These are phyloP conservation scores for Hesperophylax magnus DNA, from an alignment of 1,140 invertebrate genomes.

Conservation along the genomic window DNA sequence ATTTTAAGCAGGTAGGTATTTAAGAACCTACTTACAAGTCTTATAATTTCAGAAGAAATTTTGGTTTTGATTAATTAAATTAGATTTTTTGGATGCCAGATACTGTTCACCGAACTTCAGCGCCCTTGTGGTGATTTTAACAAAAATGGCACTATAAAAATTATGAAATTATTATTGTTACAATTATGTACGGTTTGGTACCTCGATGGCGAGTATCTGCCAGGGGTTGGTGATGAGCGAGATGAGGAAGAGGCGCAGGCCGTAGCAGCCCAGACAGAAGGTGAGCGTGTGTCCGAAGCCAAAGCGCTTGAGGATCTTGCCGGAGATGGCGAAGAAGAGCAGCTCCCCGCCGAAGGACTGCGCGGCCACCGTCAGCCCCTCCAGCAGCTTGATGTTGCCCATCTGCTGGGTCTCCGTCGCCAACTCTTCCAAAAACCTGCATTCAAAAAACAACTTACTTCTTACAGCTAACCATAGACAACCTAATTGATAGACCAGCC, in stretches of 20 bases:
- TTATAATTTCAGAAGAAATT: too few species aligned
- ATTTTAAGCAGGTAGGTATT: too few species aligned
- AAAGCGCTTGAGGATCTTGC: constrained; percentile 79
- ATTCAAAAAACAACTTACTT: background rate
- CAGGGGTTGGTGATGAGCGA: constrained; percentile 80
- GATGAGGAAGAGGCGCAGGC: constrained; percentile 76
- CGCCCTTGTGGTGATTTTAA: too few species aligned
- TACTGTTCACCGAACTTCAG: too few species aligned
- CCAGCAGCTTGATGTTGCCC: constrained; percentile 80
- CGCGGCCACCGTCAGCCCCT: constrained; percentile 81
- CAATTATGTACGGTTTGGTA: too few species aligned
- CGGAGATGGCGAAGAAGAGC: constrained; percentile 80
- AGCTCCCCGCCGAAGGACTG: constrained; percentile 83
- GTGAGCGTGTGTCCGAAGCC: constrained; percentile 81
- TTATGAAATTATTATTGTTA: too few species aligned
- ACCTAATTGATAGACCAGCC: too few species aligned
- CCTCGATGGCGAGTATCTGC: constrained; percentile 81
- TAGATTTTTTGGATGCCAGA: too few species aligned
- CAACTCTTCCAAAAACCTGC: constrained; percentile 81
- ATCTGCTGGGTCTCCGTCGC: constrained; percentile 73
- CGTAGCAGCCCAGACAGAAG: constrained; percentile 80
- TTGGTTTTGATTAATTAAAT: too few species aligned
- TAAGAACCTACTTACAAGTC: too few species aligned
- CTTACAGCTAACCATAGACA: too few species aligned
- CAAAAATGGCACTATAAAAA: too few species aligned